These are phyloP conservation scores for Papilio machaon DNA, from an alignment of 1,140 invertebrate genomes.

Conservation along the genomic window DNA sequence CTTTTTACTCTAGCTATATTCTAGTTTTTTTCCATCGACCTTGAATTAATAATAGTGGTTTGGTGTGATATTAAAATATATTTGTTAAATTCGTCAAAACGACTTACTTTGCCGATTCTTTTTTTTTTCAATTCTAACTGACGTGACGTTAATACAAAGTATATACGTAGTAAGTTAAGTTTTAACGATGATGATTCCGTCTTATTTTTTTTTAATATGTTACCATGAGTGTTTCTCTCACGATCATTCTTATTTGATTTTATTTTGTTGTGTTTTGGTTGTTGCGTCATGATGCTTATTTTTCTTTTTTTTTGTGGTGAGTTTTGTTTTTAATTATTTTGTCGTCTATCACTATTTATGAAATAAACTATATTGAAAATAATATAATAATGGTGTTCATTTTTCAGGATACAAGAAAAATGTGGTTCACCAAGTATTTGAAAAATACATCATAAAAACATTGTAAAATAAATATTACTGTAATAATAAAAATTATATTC, in stretches of 20 bases:
- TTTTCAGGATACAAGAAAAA: constrained; percentile 3
- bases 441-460: background rate
- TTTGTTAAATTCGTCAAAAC: background rate
- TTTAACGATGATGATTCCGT: background rate
- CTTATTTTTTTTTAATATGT: background rate
- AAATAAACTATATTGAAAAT: background rate
- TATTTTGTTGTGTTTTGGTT: background rate
- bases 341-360: background rate
- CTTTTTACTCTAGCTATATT: background rate
- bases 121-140: too few species aligned
- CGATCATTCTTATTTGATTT: background rate
- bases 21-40: background rate
- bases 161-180: too few species aligned
- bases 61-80: too few species aligned
- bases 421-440: background rate
- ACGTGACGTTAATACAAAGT: too few species aligned
- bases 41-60: too few species aligned
- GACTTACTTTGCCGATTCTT: background rate
- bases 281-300: background rate
- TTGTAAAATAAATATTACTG: constrained; percentile 17
- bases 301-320: constrained; percentile 2
- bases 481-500: background rate
- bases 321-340: background rate
- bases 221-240: background rate
- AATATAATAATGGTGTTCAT: background rate